Evolutionary conservation across 2,888 invertebrate genomes (phyloP).

Genomic region (Drosophila lutescens): DNA sequence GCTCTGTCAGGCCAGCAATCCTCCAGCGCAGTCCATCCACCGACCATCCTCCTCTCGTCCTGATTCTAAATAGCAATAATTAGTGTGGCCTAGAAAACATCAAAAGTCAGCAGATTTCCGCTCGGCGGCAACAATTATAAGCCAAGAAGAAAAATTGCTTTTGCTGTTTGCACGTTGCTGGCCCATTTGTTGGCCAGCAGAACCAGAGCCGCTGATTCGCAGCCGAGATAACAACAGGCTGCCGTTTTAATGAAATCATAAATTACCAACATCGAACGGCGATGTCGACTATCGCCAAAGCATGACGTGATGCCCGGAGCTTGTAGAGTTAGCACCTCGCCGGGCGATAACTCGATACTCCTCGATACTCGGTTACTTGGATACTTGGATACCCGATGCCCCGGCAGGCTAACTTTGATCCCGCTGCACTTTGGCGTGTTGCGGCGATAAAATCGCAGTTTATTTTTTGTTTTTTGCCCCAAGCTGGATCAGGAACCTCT

Average conservation of each 20-base stretch:
- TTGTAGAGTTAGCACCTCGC: constrained; percentile 77
- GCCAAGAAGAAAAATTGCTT: constrained; percentile 73
- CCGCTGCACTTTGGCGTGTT: constrained; percentile 77
- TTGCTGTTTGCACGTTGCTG: constrained; percentile 80
- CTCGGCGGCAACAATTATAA: constrained; percentile 72
- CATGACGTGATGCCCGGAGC: constrained; percentile 67
- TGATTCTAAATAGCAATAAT: constrained; percentile 80
- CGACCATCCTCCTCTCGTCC: constrained; percentile 48
- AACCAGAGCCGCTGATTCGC: constrained; percentile 68
- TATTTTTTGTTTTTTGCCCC: neutral
- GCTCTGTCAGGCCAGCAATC: constrained; percentile 47
- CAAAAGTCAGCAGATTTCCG: constrained; percentile 62
- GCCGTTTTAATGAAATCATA: constrained; percentile 84
- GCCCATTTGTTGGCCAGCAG: constrained; percentile 57
- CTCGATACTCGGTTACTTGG: constrained; percentile 30
- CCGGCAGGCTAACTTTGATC: constrained; percentile 72
- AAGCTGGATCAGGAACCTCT: constrained; percentile 10
- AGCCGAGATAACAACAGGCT: constrained; percentile 80
- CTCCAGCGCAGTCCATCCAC: constrained; percentile 10
- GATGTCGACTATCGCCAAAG: constrained; percentile 52
- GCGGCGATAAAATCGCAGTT: constrained; percentile 69
- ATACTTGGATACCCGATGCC: constrained; percentile 42
- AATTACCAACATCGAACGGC: constrained; percentile 79
- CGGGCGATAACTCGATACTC: constrained; percentile 62
- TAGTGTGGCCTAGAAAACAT: constrained; percentile 79